Base-by-base conservation (phyloP, 2,888 invertebrate species). In the Cataglyphis cursor region DNA sequence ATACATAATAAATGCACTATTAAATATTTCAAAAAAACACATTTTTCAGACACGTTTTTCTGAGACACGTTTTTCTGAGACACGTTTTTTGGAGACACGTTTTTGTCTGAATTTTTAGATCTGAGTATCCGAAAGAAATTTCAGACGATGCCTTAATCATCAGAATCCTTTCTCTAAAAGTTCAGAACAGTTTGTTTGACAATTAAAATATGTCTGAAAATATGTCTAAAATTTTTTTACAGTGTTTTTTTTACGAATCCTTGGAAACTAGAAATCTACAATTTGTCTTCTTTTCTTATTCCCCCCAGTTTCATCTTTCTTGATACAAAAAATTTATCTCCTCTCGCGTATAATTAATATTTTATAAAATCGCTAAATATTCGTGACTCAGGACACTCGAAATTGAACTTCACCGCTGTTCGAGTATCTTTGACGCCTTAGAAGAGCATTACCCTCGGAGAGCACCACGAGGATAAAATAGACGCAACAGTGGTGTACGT, bases 401-500 rank as follows among this genome's bases (percentile, higher is more conserved):
- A 86, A 86, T 84, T 57, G 83, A 84, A 84, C 84, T 84, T 81
- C 87, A 76, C 74, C 15, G 15, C 61, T 48, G 65, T 65, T 41
- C 82, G 86, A 85, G 72, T 86, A 83, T 81, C 73, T 83, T 44
- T 80, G 41, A 24, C 41, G 81, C 75, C 74, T 76, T 75, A 41
- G 82, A 86, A 78, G 91, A 91, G 89, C 90, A 84, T 90, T 92
- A 91, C 87, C 89, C 90, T 89, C 51, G 51, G 51, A 51, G 83
- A 85, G 82, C 85, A 73, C 78, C 70, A 48, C 51, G 66, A 78
- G 87, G 84, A 89, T 90, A 89, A 93, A 93, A 93, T 92, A 94
- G 92, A 94, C 93, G 92, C 89, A 92, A 93, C 93, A 93, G 88
- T 41, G 44, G 70, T 81, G 93, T 93, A 93, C 94, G 94, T 94